These are phyloP conservation scores for Cichlasoma orientale DNA, from an alignment of 2,797 vertebrate species.

Conservation along the genomic window DNA sequence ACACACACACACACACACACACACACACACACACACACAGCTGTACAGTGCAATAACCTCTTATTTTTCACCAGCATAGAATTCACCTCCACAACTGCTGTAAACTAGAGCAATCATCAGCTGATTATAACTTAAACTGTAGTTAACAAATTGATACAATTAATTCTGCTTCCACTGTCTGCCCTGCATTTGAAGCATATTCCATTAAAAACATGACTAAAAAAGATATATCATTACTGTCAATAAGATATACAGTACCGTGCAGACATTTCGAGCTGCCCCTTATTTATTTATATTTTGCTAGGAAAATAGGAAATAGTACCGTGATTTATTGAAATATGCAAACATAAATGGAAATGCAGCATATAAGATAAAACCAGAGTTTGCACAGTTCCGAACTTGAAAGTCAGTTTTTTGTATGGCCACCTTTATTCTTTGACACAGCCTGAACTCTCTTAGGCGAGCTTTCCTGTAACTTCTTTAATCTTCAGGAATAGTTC, in stretches of 20 bases:
- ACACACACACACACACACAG: background rate
- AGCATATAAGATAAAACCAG: too few species aligned
- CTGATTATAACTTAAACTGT: background rate
- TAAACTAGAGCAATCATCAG: conserved; percentile 4
- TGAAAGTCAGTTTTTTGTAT: too few species aligned
- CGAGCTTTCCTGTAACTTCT: too few species aligned
- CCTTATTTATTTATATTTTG: too few species aligned
- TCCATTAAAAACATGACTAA: background rate
- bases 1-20: background rate
- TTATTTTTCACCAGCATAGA: conserved; percentile 22
- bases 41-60: conserved; percentile 20
- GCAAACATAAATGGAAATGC: too few species aligned
- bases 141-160: background rate
- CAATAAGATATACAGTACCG: background rate
- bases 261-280: background rate
- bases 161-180: background rate
- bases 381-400: too few species aligned
- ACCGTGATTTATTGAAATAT: too few species aligned
- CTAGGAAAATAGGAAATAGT: too few species aligned
- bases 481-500: too few species aligned
- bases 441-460: too few species aligned
- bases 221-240: background rate
- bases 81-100: background rate
- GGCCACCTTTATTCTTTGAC: too few species aligned
- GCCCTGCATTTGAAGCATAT: background rate